Conservation (phyloP, 2,888 invertebrate species). For the Temnothorax rugatulus region DNA sequence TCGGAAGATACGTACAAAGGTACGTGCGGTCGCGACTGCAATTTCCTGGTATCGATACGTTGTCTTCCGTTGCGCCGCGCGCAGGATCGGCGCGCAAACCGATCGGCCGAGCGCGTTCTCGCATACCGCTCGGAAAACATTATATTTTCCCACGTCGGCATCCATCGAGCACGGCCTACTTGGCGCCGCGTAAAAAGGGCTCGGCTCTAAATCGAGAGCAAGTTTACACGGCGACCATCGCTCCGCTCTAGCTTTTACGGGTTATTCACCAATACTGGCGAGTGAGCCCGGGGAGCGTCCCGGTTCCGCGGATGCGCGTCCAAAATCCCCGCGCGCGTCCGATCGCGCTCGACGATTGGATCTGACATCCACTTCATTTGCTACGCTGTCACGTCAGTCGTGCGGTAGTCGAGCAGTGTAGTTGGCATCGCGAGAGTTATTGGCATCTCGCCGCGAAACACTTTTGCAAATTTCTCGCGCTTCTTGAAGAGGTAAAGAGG, state of each 20-base stretch:
- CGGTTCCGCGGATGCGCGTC: conserved; percentile 49
- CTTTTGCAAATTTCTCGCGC: conserved; percentile 13
- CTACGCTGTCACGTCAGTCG: not conserved
- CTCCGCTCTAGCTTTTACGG: conserved; percentile 73
- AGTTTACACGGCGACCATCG: conserved; percentile 75
- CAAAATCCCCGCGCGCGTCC: conserved; percentile 45
- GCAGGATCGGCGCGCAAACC: conserved; percentile 51
- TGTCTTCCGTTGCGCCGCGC: not conserved
- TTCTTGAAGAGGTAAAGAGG: not conserved
- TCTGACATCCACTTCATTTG: not conserved
- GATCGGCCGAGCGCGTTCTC: conserved; percentile 55
- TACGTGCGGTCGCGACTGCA: conserved; percentile 20
- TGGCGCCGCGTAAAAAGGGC: conserved; percentile 79
- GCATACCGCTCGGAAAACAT: conserved; percentile 69
- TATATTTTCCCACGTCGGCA: conserved; percentile 74
- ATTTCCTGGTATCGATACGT: conserved; percentile 70
- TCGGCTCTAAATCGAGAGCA: conserved; percentile 81
- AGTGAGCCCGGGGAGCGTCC: conserved; percentile 24
- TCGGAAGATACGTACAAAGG: not conserved
- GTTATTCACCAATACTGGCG: conserved; percentile 71
- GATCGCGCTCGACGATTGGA: conserved; percentile 28
- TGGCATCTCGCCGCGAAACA: conserved; percentile 14
- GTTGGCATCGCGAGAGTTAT: conserved; percentile 11
- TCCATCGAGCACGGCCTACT: conserved; percentile 77
- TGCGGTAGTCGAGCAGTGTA: not conserved